Percentiles rank a stretch among this genome's conserved stretches.
These are phyloP conservation scores for Xenops minutus DNA, from an alignment of 2,797 vertebrate genomes.

Conservation along the genomic window DNA sequence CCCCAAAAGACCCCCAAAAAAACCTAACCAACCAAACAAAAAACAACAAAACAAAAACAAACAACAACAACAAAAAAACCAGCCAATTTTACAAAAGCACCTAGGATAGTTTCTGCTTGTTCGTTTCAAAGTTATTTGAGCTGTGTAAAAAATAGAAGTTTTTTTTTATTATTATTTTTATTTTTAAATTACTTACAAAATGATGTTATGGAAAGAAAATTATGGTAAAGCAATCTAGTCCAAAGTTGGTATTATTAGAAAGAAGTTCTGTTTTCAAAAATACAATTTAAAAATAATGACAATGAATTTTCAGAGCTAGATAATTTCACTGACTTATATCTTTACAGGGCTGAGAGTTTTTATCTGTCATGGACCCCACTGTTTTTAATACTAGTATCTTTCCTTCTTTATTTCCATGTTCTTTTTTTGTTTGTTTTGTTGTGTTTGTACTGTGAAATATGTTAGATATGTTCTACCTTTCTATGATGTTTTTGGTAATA, in stretches of 20 bases:
- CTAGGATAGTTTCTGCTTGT: neutral
- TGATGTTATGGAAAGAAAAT: neutral
- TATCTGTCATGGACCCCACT: neutral
- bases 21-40: neutral
- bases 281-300: neutral
- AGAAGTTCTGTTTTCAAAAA: neutral
- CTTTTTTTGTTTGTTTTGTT: neutral
- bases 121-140: neutral
- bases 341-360: neutral
- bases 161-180: neutral
- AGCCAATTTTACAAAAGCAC: neutral
- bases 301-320: neutral
- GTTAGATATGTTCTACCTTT: neutral
- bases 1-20: no score
- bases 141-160: neutral
- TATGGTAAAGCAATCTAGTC: rapidly evolving
- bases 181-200: neutral
- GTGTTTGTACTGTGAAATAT: neutral
- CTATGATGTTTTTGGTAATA: neutral
- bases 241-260: neutral
- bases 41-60: neutral
- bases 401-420: neutral
- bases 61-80: no score
- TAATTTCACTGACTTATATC: neutral
- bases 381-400: neutral